Evolutionary conservation across 2,113 vertebrate species (phyloP), one percentile per base, ranked within the genome.

Genomic region (Myiozetetes cayanensis): DNA sequence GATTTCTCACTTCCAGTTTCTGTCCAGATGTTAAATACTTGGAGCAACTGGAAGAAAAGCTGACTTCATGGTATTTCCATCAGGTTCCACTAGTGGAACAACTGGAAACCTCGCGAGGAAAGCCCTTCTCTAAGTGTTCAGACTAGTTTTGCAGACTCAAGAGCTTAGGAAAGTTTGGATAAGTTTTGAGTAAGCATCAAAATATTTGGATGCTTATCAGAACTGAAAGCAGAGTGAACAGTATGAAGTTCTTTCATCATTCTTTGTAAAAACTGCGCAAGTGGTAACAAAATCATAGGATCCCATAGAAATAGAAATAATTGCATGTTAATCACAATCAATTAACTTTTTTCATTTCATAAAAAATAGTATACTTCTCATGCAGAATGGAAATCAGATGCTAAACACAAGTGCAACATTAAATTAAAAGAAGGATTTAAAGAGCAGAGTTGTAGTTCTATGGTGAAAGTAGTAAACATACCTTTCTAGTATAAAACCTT

Each of bases 61-160:
- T 96, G 96, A 97, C 67, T 74, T 97, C 93, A 96, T 89, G 91
- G 89, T 96, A 96, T 96, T 97, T 97, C 95, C 93, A 96, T 88
- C 95, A 94, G 86, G 90, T 96, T 96, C 91, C 93, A 95, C 88
- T 94, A 83, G 79, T 95, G 89, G 94, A 97, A 96, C 94, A 63
- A 93, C 76, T 97, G 96, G 95, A 97, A 96, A 80, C 82, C 89
- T 96, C 86, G 87, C 44, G 95, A 97, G 95, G 95, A 96, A 97
- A 97, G 86, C 87, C 91, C 85, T 96, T 95, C 70, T 95, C 73
- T 91, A 58, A 90, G 68, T 77, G 85, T 89, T 96, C 87, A 87
- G 90, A 77, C 91, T 91, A 90, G 66, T 89, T 97, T 96, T 93
- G 89, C 89, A 96, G 87, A 87, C 83, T 93, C 74, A 79, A 95